Evolutionary conservation across 2,113 vertebrate genomes (phyloP).

Genomic region (Aegithalos caudatus): DNA sequence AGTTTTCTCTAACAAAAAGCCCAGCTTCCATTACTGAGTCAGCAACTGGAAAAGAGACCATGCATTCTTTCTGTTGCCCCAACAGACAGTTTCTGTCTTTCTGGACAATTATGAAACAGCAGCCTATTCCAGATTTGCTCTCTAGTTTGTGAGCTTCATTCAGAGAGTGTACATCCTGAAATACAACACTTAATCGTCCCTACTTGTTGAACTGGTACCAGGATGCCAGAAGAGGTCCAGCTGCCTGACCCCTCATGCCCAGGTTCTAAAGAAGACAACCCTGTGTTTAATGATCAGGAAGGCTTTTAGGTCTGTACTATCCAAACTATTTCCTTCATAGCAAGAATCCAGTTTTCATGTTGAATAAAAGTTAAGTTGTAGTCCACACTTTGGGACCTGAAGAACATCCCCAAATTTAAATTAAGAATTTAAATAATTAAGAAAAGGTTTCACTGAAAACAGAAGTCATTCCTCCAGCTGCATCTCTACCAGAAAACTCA

Average conservation of each 20-base stretch:
- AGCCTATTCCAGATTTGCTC: background rate
- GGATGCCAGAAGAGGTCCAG: background rate
- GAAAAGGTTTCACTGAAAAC: background rate
- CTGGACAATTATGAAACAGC: background rate
- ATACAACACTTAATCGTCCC: background rate
- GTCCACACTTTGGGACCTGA: background rate
- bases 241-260: background rate
- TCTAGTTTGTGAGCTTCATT: background rate
- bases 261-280: background rate
- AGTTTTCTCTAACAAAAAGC: background rate
- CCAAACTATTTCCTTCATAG: background rate
- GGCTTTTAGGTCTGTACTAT: background rate
- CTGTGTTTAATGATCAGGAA: background rate
- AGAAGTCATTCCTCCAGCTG: background rate
- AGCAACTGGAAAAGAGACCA: background rate
- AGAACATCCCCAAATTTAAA: background rate
- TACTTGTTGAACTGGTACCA: background rate
- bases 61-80: background rate
- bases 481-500: background rate
- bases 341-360: background rate
- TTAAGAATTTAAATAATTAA: background rate
- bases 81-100: background rate
- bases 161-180: background rate
- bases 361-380: background rate
- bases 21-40: background rate